Evolutionary conservation across 2,113 vertebrate species (phyloP), one percentile per base, ranked within the genome.

Genomic region (Hiodon alosoides): DNA sequence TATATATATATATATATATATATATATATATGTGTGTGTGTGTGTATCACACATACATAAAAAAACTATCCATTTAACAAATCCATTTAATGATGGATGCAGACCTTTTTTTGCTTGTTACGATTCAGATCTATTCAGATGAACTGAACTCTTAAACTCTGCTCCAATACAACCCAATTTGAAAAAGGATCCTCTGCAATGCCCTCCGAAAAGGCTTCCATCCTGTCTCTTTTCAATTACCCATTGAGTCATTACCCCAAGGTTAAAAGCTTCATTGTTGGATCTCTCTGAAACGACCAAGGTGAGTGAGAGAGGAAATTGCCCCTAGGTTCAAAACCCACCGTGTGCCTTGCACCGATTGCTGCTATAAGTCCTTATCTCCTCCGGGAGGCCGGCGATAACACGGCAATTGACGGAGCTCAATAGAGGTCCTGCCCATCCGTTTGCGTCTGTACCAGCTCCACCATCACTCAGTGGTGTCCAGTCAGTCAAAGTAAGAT

Each of bases 401-500:
- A 80, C 68, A 60, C 69, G n/a, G 57, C 73, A 77, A 82, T 80
- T 80, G 72, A 69, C 64, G 67, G 79, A 74, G 66, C 67, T 59
- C 72, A 59, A 57, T 50, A 57, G 51, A 81, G 16, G 60, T 64
- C 58, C 31, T 59, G 69, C 71, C 74, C 69, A 68, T 62, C 68
- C 72, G 77, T 79, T 81, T 83, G 73, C 59, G 66, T 55, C 61
- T 68, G 76, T 80, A 80, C 79, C 80, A 76, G 73, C 17, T 4
- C 11, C 64, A 6, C 71, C 59, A 79, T 77, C 71, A 72, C 61
- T 79, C 71, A 73, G 31, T 75, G 74, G 58, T 78, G 75, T 72
- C 76, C 69, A 72, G 70, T 80, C 75, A 71, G 60, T 75, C 79
- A 76, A 77, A 82, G 74, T 48, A 79, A 81, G 80, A 83, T 72